Base-by-base conservation (phyloP, 2,797 vertebrate species). In the Schizopygopsis malacanthus region DNA sequence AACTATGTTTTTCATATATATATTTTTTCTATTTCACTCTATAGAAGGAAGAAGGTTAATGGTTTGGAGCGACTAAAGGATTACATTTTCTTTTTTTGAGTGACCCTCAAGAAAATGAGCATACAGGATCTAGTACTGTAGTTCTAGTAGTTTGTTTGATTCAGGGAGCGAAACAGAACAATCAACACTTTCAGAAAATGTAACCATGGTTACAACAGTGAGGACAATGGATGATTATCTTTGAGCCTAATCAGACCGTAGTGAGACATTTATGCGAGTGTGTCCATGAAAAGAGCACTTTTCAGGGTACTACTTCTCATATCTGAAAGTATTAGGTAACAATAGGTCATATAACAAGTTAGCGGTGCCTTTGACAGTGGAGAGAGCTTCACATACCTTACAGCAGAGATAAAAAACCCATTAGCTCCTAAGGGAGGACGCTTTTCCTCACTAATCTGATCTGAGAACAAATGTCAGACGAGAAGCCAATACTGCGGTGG, bases 371-470 rank as follows among this genome's bases (percentile, higher is more conserved):
- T 72, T 85, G 83, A 79, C 33, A 76, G 72, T 71, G 39, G 50
- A 84, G 45, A 9, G 37, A 67, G 79, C 67, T 65, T 85, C 25
- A 20, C 45, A 59, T 78, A 70, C 72, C 67, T 81, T 50, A 81
- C 67, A 69, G 25, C 70, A 69, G 82, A 81, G 85, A 84, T 81
- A 82, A 76, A 84, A 85, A 41, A 67, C 54, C 59, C 56, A 71
- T 78, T 63, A 81, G 83, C 33, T 82, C 73, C 73, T 50, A 59
- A 71, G 82, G 79, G 63, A 86, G 65, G 71, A 76, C 54, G n/a
- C 81, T 81, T 83, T 88, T 84, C 82, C 65, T 78, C 11, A 78
- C 72, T 86, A 88, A 86, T 86, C 85, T 86, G 82, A 85, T 86
- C 82, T 81, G 39, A 79, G 56, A 86, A 88, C 78, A 86, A 88